These are phyloP conservation scores for Zophobas atratus DNA, from an alignment of 1,140 invertebrate genomes.

Conservation along the genomic window DNA sequence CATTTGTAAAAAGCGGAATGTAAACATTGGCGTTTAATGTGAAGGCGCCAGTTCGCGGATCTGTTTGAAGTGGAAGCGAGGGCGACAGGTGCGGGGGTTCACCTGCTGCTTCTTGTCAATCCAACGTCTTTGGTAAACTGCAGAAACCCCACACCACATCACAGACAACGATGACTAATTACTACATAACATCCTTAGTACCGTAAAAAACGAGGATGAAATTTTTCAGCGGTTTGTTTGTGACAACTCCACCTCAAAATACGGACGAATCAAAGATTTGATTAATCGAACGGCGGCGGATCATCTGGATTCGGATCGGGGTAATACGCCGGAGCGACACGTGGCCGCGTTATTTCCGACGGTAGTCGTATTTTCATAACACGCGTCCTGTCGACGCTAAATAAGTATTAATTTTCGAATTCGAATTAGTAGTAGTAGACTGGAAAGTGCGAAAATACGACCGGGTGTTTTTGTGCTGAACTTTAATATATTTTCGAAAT, in stretches of 20 bases:
- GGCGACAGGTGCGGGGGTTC: slow-evolving; percentile 50
- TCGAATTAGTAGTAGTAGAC: too few relatives aligned
- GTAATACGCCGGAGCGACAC: neutral
- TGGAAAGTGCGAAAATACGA: too few relatives aligned
- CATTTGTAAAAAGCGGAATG: slow-evolving; percentile 40
- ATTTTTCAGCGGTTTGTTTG: slow-evolving; percentile 45
- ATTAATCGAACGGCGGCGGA: slow-evolving; percentile 2
- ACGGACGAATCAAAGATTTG: neutral
- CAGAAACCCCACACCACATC: slow-evolving; percentile 51
- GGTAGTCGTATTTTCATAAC: too few relatives aligned
- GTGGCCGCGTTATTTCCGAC: neutral
- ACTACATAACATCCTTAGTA: slow-evolving; percentile 46
- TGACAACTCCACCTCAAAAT: slow-evolving; percentile 19
- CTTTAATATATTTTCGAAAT: too few relatives aligned
- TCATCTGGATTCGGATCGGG: neutral
- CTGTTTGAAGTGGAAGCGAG: slow-evolving; percentile 48
- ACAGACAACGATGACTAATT: slow-evolving; percentile 49
- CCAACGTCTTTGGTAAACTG: slow-evolving; percentile 33
- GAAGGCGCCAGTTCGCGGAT: slow-evolving; percentile 43
- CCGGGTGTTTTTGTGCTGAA: too few relatives aligned
- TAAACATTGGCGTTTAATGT: slow-evolving; percentile 40
- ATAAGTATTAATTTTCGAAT: too few relatives aligned
- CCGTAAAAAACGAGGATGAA: slow-evolving; percentile 41
- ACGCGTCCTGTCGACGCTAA: too few relatives aligned
- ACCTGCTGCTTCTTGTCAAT: slow-evolving; percentile 50